Conservation (phyloP, 2,888 invertebrate genomes). For the Microctonus aethiopoides region DNA sequence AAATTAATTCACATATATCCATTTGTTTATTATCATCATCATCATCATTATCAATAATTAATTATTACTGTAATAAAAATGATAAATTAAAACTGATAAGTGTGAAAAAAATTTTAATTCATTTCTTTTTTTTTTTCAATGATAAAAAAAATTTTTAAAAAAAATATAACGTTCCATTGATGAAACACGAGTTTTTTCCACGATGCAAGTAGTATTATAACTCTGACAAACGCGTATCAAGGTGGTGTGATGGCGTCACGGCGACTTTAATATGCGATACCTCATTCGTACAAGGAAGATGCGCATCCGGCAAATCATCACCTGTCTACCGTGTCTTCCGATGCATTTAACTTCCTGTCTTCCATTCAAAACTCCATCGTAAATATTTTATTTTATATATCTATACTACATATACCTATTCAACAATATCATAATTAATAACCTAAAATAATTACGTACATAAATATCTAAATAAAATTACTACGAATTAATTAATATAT, state of each 20-base stretch:
- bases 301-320: conserved; percentile 65
- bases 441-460: neutral
- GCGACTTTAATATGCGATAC: conserved; percentile 42
- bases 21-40: too few species aligned
- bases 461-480: too few species aligned
- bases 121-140: neutral
- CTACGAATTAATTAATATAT: too few species aligned
- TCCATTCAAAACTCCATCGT: conserved; percentile 29
- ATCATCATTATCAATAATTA: too few species aligned
- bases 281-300: conserved; percentile 61
- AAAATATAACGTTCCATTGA: conserved; percentile 5
- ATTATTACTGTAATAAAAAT: too few species aligned
- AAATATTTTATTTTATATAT: too few species aligned
- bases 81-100: too few species aligned
- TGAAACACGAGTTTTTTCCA: conserved; percentile 7
- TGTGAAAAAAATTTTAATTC: neutral
- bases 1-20: too few species aligned
- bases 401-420: neutral
- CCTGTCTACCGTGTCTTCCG: conserved; percentile 54
- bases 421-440: neutral
- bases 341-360: conserved; percentile 55
- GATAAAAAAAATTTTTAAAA: neutral
- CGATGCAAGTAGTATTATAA: too few species aligned
- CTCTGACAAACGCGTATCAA: conserved; percentile 22
- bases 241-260: conserved; percentile 29